Percentiles rank a stretch among this genome's conserved stretches.
phyloP scores from a whole-genome alignment of 2,888 invertebrate genomes.

The Acrobasis consociella region DNA sequence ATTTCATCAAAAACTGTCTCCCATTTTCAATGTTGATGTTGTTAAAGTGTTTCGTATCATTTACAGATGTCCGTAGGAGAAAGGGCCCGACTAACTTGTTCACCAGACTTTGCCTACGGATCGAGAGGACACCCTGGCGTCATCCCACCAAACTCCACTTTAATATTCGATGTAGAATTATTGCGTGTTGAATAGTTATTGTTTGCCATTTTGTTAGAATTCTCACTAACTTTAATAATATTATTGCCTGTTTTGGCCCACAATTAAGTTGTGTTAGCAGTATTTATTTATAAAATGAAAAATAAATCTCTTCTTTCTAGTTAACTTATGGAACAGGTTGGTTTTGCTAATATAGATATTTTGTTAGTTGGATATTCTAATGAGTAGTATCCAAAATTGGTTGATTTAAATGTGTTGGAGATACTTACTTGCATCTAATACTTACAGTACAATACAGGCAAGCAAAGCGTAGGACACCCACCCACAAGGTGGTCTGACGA shows the following conservation, averaged over 20 bases:
- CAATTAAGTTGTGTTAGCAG: background rate
- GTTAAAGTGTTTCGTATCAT: background rate
- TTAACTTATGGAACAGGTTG: too few relatives aligned
- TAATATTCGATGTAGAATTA: constrained; percentile 98
- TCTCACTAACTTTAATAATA: constrained; percentile 1
- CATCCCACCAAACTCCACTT: constrained; percentile 96
- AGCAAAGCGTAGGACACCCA: too few relatives aligned
- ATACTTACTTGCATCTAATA: too few relatives aligned
- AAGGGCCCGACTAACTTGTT: constrained; percentile 94
- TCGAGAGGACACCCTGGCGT: constrained; percentile 94
- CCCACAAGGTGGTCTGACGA: too few relatives aligned
- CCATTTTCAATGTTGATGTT: too few relatives aligned
- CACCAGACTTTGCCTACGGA: constrained; percentile 98
- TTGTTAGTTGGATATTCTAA: too few relatives aligned
- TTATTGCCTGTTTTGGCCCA: background rate
- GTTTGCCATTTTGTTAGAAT: constrained; percentile 1
- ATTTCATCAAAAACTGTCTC: too few relatives aligned
- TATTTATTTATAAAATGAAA: background rate
- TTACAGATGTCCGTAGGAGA: constrained; percentile 96
- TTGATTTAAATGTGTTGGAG: too few relatives aligned
- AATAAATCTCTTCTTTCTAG: too few relatives aligned
- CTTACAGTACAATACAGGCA: too few relatives aligned
- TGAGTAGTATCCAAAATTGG: too few relatives aligned
- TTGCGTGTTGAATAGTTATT: constrained; percentile 89
- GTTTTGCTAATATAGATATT: too few relatives aligned